A percentile compares a stretch with the other conserved stretches of the same genome.
phyloP scores from a whole-genome alignment of 1,140 invertebrate genomes.

The Heliconius hermathena region DNA sequence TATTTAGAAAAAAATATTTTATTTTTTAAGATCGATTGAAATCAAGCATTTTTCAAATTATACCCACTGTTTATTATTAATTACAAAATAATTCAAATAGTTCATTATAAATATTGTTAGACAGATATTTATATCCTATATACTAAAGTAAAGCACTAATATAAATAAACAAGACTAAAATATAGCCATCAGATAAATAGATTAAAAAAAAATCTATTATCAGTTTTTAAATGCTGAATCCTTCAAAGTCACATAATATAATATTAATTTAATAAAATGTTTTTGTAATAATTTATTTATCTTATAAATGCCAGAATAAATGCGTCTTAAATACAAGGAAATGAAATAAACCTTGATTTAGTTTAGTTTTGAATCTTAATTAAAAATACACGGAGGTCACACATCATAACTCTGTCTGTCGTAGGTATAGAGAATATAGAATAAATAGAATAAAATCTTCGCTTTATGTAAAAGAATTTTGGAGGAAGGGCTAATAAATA shows the following conservation, averaged over 20 bases:
- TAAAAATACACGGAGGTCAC: background rate
- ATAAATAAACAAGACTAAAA: no score
- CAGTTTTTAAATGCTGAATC: background rate
- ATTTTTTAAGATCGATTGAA: no score
- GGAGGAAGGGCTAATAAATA: no score
- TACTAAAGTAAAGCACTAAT: no score
- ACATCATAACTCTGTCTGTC: background rate
- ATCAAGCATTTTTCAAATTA: no score
- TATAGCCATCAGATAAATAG: no score
- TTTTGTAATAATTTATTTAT: background rate
- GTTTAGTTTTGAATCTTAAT: conserved; percentile 1
- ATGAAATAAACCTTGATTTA: conserved; percentile 4
- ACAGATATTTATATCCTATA: no score
- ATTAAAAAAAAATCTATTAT: background rate
- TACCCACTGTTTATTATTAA: no score
- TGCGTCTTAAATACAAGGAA: background rate
- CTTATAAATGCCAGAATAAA: background rate
- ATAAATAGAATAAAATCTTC: background rate
- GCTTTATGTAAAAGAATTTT: background rate
- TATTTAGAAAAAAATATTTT: no score
- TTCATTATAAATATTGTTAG: no score
- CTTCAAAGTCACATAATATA: background rate
- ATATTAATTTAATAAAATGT: background rate
- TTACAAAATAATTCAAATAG: no score
- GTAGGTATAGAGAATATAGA: background rate